Evolutionary conservation across 64 coral and sea anemone genomes (phyloP).

Genomic region (Montipora capricornis): DNA sequence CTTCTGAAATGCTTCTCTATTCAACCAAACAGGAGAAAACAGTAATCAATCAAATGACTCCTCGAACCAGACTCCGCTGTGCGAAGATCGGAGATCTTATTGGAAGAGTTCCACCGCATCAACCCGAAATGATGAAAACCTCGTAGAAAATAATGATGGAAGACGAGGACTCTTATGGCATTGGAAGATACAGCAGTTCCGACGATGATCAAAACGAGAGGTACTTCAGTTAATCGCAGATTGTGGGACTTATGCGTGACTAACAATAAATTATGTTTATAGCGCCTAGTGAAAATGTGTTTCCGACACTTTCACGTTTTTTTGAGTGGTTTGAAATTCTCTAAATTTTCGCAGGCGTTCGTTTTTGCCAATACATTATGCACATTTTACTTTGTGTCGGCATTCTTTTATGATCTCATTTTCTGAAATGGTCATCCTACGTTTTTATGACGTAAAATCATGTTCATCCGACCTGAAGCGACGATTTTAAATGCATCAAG

Average conservation of each 20-base stretch:
- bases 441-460: conserved; percentile 32
- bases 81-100: neutral
- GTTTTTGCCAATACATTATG: neutral
- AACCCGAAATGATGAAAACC: conserved; percentile 53
- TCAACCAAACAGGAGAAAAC: neutral
- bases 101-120: neutral
- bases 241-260: conserved; percentile 8
- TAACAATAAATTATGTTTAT: neutral
- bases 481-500: neutral
- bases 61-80: conserved; percentile 23
- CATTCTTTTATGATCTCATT: neutral
- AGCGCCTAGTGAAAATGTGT: conserved; percentile 22
- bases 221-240: conserved; percentile 55
- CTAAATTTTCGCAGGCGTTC: neutral
- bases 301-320: neutral
- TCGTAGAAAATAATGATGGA: conserved; percentile 55
- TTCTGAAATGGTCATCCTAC: neutral
- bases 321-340: neutral
- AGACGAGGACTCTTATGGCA: conserved; percentile 73
- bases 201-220: conserved; percentile 75
- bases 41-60: neutral
- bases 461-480: neutral
- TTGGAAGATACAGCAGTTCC: conserved; percentile 82
- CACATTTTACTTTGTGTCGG: neutral
- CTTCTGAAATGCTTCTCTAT: neutral